phyloP scores from a whole-genome alignment of 1,140 invertebrate genomes.

The Leptoteleia sp. region DNA sequence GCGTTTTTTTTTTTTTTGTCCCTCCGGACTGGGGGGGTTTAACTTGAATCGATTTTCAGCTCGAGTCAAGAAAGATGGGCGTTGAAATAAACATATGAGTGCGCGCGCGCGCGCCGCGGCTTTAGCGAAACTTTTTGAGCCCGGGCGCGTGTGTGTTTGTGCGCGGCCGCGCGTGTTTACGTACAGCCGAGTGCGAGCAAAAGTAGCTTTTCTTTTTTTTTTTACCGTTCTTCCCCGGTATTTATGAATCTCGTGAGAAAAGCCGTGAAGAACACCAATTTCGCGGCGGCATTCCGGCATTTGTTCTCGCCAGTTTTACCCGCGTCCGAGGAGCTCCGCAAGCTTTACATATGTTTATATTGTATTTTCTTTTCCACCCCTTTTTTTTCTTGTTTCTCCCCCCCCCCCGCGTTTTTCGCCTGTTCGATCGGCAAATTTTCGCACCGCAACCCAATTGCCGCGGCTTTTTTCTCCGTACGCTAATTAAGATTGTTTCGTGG shows the following conservation, averaged over 20 bases:
- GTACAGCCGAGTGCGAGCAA: conserved; percentile 29
- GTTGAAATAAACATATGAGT: conserved; percentile 44
- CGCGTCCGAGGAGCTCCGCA: not conserved
- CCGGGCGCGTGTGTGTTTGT: not conserved
- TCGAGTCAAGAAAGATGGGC: conserved; percentile 45
- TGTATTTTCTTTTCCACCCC: no score
- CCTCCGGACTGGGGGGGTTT: conserved; percentile 31
- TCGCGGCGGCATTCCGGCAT: conserved; percentile 29
- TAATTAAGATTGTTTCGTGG: no score
- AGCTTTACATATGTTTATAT: no score
- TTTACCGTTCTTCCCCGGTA: conserved; percentile 51
- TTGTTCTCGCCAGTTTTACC: conserved; percentile 24
- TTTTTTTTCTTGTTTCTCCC: no score
- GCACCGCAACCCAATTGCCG: no score
- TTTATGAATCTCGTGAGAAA: conserved; percentile 64
- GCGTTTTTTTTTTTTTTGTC: conserved; percentile 12
- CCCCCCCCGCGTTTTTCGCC: no score
- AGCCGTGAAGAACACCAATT: conserved; percentile 61
- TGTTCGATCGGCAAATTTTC: no score
- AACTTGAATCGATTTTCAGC: conserved; percentile 56
- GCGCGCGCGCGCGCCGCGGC: conserved; percentile 17
- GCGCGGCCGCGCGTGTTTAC: conserved; percentile 22
- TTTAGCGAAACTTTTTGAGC: conserved; percentile 35
- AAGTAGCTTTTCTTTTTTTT: conserved; percentile 48
- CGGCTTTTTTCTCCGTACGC: no score